Evolutionary conservation across 2,113 vertebrate genomes (phyloP), one percentile per base, ranked within the genome.

Genomic region (Podilymbus podiceps): DNA sequence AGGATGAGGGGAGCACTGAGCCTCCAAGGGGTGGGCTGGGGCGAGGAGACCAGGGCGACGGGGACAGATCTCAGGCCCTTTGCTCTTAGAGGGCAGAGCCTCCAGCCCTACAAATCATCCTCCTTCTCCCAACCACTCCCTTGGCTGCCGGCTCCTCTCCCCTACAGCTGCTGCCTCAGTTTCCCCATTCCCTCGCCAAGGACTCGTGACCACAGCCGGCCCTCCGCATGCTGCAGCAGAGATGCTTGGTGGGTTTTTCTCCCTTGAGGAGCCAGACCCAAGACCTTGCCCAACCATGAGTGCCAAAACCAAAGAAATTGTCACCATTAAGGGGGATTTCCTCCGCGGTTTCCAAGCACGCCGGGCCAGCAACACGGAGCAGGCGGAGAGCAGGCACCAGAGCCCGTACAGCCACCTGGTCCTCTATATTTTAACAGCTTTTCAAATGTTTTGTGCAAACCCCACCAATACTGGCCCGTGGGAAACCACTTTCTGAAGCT

Each of bases 341-440:
- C 35, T 49, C 52, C 1, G 1, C 0, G 1, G 40, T 42, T 68
- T 55, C 52, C 46, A 23, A 60, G 58, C 33, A 7, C 8, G 1
- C 12, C 2, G 13, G 53, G 25, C 24, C 56, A 83, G 35, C 27
- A 30, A 8, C 19, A 19, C 1, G 9, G 73, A 21, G 60, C 20
- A 2, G 42, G 1, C 0, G 0, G 28, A 72, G n/a, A 31, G 46
- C 0, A 25, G 22, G 73, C 66, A 31, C 56, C 30, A 35, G 60
- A 23, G 6, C 53, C 21, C 8, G 0, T 53, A 15, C n/a, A 35
- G n/a, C 38, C 47, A 27, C 5, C 1, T 1, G 3, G 1, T 28
- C 5, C 24, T 33, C 35, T 42, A 5, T 2, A 9, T n/a, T 73
- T 59, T 15, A 9, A 7, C 15, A 24, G 42, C 6, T 64, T 28